phyloP scores from a whole-genome alignment of 2,797 vertebrate species.

The Coregonus sp. region DNA sequence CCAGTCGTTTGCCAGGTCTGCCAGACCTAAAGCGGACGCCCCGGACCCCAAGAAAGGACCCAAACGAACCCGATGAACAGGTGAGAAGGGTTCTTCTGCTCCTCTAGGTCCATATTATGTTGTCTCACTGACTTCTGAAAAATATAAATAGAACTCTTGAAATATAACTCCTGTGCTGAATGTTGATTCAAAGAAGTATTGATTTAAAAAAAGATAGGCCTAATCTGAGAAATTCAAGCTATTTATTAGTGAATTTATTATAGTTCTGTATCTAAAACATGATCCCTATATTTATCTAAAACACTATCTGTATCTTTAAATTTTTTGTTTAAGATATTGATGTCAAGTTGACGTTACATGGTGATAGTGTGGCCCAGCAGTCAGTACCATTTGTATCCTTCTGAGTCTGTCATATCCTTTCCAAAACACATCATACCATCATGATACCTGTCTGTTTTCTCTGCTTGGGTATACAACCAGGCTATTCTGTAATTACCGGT shows the following conservation, averaged over 20 bases:
- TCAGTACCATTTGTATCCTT: constrained; percentile 75
- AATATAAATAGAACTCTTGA: not conserved
- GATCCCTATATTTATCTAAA: constrained; percentile 2
- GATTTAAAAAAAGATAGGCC: not conserved
- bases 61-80: constrained; percentile 61
- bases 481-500: not conserved
- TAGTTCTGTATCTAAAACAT: not conserved
- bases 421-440: constrained; percentile 22
- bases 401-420: constrained; percentile 79
- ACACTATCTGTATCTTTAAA: constrained; percentile 44
- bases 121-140: not conserved
- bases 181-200: too few species aligned
- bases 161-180: not conserved
- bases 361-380: constrained; percentile 73
- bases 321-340: constrained; percentile 74
- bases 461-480: not conserved
- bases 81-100: constrained; percentile 60
- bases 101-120: not conserved
- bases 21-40: constrained; percentile 87
- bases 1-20: constrained; percentile 96
- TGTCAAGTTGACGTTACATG: constrained; percentile 55
- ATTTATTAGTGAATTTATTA: not conserved
- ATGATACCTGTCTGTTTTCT: not conserved
- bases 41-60: constrained; percentile 77
- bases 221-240: constrained; percentile 9